These are phyloP conservation scores for Dendronephthya gigantea DNA, from an alignment of 64 coral and sea anemone genomes.

Conservation along the genomic window DNA sequence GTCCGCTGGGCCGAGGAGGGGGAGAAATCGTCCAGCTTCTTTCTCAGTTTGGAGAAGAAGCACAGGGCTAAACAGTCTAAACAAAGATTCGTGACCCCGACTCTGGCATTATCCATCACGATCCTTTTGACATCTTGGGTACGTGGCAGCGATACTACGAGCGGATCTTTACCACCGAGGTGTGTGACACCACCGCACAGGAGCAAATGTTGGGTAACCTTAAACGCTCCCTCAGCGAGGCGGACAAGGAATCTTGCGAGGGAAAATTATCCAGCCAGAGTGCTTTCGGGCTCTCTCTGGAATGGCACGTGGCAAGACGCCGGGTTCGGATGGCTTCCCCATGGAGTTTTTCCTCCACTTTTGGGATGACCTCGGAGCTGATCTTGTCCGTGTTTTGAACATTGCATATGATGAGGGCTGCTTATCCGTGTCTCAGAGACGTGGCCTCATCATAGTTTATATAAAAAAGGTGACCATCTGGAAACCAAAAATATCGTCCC, in stretches of 20 bases:
- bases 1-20: constrained; percentile 11
- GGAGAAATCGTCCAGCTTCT: background rate
- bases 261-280: too few species aligned
- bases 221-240: too few species aligned
- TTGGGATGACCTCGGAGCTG: background rate
- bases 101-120: too few species aligned
- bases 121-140: too few species aligned
- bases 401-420: background rate
- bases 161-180: too few species aligned
- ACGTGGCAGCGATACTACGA: too few species aligned
- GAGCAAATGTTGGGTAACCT: too few species aligned
- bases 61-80: background rate
- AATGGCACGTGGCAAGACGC: background rate
- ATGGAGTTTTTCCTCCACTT: background rate
- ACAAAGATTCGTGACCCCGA: too few species aligned
- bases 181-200: too few species aligned
- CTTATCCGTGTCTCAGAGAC: background rate
- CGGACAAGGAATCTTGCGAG: too few species aligned
- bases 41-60: background rate
- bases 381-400: background rate
- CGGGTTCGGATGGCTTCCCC: background rate
- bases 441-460: background rate
- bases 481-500: background rate
- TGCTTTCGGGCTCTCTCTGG: background rate
- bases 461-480: background rate